Base-by-base conservation (phyloP, 2,113 vertebrate genomes). In the Takifugu flavidus region DNA sequence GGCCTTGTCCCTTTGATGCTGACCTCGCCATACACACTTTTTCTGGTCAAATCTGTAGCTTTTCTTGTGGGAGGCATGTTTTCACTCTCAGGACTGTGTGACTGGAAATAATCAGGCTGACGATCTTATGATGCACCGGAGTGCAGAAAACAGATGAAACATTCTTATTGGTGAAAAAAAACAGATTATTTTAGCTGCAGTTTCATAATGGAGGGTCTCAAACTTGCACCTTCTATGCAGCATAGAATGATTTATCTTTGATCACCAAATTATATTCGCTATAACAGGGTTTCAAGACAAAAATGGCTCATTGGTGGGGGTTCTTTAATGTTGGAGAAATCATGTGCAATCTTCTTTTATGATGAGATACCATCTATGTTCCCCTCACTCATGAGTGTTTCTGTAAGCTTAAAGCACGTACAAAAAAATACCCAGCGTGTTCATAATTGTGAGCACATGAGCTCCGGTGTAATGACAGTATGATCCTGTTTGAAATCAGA, bases 51-150 rank as follows among this genome's bases (percentile, higher is more conserved):
- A 57, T 20, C 15, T 59, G 6, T 20, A 49, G 66, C 47, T 61
- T 72, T 62, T 60, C 56, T 67, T 75, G 53, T 54, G 65, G 46
- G 13, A 59, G 58, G 58, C 44, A 59, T 53, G 57, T 39, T 65
- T 72, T 77, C 49, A 69, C 57, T 62, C 67, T 72, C 34, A 61
- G 55, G 65, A 52, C 59, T 0, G 50, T 49, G 61, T 58, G 61
- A 63, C 47, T 55, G 52, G 4, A 2, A 58, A n/a, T 34, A 44
- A 65, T 67, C 47, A 49, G 2, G 34, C 14, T 25, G 43, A 59
- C 54, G 66, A 70, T 39, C 54, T 49, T 54, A 47, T 57, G 10
- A 54, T 63, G 67, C 13, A 31, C 6, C 13, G 50, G 20, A 25
- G 14, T 26, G 50, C 50, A 39, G 28, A 55, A 53, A 65, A 57